These are phyloP conservation scores for Epinotia brunnichana DNA, from an alignment of 2,888 invertebrate species.

Conservation along the genomic window DNA sequence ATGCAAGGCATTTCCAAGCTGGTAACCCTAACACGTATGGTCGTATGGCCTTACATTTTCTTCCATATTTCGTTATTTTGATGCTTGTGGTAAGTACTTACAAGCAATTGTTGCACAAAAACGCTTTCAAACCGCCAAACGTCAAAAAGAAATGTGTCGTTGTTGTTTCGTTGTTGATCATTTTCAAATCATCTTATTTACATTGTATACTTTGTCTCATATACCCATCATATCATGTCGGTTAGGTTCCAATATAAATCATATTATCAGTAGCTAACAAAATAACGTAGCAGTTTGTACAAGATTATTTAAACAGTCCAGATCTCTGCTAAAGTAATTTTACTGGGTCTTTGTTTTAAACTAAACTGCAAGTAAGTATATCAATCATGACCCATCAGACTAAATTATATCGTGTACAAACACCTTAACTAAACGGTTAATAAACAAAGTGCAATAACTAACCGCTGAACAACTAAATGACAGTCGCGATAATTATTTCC, in stretches of 20 bases:
- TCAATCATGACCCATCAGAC: neutral
- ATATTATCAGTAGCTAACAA: too few species aligned
- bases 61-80: conserved; percentile 66
- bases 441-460: conserved; percentile 35
- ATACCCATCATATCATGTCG: too few species aligned
- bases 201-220: too few species aligned
- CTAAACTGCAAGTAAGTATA: neutral
- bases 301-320: too few species aligned
- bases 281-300: too few species aligned
- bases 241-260: too few species aligned
- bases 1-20: conserved; percentile 76
- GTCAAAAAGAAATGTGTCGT: too few species aligned
- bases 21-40: conserved; percentile 75
- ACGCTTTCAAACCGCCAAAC: too few species aligned
- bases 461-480: conserved; percentile 43
- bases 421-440: conserved; percentile 21
- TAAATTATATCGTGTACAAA: neutral
- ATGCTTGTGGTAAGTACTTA: conserved; percentile 10
- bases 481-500: conserved; percentile 41
- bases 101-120: too few species aligned
- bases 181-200: too few species aligned
- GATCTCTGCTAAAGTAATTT: too few species aligned
- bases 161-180: too few species aligned
- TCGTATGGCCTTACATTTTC: conserved; percentile 77
- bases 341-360: neutral